phyloP scores from a whole-genome alignment of 2,113 vertebrate genomes.

The Psilopogon haemacephalus region DNA sequence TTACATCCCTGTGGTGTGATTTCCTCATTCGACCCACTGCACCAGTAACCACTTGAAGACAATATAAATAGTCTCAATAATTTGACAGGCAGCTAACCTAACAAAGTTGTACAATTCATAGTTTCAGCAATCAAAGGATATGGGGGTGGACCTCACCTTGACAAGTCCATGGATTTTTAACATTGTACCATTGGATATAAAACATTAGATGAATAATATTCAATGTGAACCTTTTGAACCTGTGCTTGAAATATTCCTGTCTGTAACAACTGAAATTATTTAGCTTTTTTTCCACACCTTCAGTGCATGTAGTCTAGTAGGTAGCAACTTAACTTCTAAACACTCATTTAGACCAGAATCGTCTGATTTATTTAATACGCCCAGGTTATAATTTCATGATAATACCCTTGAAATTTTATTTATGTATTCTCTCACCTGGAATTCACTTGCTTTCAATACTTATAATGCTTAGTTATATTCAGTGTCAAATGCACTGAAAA shows the following conservation, averaged over 20 bases:
- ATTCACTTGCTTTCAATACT: background rate
- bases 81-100: background rate
- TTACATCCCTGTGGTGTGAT: fast-evolving
- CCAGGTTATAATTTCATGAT: background rate
- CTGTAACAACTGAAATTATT: background rate
- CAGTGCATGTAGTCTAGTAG: background rate
- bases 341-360: background rate
- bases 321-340: background rate
- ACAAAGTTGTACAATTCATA: background rate
- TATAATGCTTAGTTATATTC: background rate
- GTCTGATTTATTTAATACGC: background rate
- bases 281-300: background rate
- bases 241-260: background rate
- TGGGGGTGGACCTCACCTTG: background rate
- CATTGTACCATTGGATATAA: background rate
- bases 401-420: background rate
- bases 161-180: background rate
- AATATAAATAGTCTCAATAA: background rate
- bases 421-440: background rate
- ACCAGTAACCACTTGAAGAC: background rate
- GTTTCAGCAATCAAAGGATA: background rate
- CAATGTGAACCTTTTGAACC: background rate
- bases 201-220: background rate
- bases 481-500: background rate
- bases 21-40: background rate